These are phyloP conservation scores for Agrochola lota DNA, from an alignment of 2,888 invertebrate genomes.

Conservation along the genomic window DNA sequence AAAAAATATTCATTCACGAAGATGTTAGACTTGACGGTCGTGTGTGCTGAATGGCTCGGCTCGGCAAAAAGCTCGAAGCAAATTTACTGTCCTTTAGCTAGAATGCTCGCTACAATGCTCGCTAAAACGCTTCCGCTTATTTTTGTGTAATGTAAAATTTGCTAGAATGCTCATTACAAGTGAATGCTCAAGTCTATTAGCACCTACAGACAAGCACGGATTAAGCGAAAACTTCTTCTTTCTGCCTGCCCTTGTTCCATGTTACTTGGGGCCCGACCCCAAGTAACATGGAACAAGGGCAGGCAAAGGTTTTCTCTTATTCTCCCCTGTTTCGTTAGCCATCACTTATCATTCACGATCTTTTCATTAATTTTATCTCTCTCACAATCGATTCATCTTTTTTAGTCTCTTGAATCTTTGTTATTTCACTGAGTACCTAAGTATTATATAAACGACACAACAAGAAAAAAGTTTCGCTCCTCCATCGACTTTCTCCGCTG, in stretches of 20 bases:
- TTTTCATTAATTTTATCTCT: slow-evolving; percentile 13
- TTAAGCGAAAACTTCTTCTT: background rate
- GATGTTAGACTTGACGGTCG: too few relatives aligned
- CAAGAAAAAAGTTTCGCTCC: slow-evolving; percentile 3
- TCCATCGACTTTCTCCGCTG: background rate
- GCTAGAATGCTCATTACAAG: too few relatives aligned
- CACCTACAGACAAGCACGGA: background rate
- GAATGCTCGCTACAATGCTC: too few relatives aligned
- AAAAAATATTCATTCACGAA: too few relatives aligned
- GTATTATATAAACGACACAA: background rate
- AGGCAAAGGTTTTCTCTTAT: background rate
- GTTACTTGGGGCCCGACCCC: background rate
- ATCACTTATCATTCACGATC: background rate
- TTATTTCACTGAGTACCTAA: background rate
- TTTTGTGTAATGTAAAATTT: too few relatives aligned
- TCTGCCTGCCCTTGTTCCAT: background rate
- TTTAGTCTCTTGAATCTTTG: slow-evolving; percentile 4
- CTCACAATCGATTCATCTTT: background rate
- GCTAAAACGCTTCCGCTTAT: too few relatives aligned
- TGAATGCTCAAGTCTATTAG: too few relatives aligned
- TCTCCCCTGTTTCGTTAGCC: background rate
- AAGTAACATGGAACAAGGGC: too few relatives aligned
- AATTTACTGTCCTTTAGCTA: too few relatives aligned
- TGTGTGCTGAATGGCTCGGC: too few relatives aligned
- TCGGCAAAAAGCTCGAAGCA: too few relatives aligned